phyloP scores from a whole-genome alignment of 1,140 invertebrate genomes.

The Galleria mellonella region DNA sequence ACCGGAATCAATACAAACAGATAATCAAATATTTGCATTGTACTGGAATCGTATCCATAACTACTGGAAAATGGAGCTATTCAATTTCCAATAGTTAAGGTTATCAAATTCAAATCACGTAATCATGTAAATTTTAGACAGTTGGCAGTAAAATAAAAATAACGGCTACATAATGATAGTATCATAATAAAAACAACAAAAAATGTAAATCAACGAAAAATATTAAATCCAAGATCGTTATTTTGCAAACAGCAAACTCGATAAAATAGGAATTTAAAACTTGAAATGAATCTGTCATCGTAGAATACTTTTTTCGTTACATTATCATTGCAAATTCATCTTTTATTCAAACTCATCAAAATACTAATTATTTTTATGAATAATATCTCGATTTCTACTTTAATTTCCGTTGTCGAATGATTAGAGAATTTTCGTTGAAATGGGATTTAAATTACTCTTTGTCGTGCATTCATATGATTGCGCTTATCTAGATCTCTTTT shows the following conservation, averaged over 20 bases:
- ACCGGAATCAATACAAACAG: too few species aligned
- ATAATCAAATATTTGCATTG: too few species aligned
- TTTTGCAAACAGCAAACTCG: slow-evolving; percentile 10
- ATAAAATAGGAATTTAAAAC: slow-evolving; percentile 23
- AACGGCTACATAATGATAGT: too few species aligned
- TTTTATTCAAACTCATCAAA: slow-evolving; percentile 28
- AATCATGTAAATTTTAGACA: too few species aligned
- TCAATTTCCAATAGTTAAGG: too few species aligned
- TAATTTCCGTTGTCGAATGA: slow-evolving; percentile 28
- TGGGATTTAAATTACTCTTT: slow-evolving; percentile 39
- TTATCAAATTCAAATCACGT: too few species aligned
- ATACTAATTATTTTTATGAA: slow-evolving; percentile 40
- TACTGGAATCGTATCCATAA: too few species aligned
- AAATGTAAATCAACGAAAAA: slow-evolving; percentile 15
- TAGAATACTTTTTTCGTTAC: slow-evolving; percentile 1
- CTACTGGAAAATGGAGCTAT: too few species aligned
- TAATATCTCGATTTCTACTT: slow-evolving; percentile 34
- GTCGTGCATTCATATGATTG: slow-evolving; percentile 29
- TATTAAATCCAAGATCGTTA: slow-evolving; percentile 14
- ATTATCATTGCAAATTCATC: slow-evolving; percentile 31
- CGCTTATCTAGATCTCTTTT: slow-evolving; percentile 20
- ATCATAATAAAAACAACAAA: background rate
- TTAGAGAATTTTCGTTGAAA: background rate
- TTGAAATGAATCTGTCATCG: slow-evolving; percentile 24
- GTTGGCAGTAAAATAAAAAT: too few species aligned